Percentiles rank a stretch among this genome's conserved stretches.
Conservation (phyloP, 2,113 vertebrate genomes). For the Engraulis encrasicolus region DNA sequence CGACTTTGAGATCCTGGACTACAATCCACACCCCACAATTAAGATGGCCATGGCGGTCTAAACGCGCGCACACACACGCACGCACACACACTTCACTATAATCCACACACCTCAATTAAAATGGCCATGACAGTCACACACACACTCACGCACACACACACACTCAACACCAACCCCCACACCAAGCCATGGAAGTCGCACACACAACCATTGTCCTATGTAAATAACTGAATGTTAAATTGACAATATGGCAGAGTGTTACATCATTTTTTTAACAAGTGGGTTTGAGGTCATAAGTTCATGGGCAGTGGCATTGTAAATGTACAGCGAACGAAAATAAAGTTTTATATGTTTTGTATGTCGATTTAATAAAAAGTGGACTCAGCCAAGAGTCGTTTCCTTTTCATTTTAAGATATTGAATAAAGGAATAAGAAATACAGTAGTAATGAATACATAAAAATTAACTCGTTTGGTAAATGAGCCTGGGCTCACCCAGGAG, state of each 20-base stretch:
- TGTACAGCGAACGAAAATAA: too few species aligned
- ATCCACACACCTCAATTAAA: constrained; percentile 92
- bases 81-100: constrained; percentile 74
- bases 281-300: neutral
- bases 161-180: neutral
- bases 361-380: too few species aligned
- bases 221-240: neutral
- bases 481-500: too few species aligned
- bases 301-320: neutral
- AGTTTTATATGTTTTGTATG: too few species aligned
- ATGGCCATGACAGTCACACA: constrained; percentile 91
- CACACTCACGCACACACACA: neutral
- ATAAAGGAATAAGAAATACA: too few species aligned
- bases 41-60: constrained; percentile 98
- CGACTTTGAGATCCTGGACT: constrained; percentile 90
- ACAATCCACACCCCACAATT: constrained; percentile 90
- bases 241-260: neutral
- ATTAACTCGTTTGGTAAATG: too few species aligned
- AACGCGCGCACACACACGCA: constrained; percentile 24
- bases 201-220: neutral
- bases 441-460: too few species aligned
- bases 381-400: too few species aligned
- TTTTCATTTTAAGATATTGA: too few species aligned
- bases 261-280: neutral
- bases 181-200: constrained; percentile 90